Evolutionary conservation across 2,888 invertebrate genomes (phyloP), one percentile per base, ranked within the genome.

Genomic region (Stratiomys singularior): DNA sequence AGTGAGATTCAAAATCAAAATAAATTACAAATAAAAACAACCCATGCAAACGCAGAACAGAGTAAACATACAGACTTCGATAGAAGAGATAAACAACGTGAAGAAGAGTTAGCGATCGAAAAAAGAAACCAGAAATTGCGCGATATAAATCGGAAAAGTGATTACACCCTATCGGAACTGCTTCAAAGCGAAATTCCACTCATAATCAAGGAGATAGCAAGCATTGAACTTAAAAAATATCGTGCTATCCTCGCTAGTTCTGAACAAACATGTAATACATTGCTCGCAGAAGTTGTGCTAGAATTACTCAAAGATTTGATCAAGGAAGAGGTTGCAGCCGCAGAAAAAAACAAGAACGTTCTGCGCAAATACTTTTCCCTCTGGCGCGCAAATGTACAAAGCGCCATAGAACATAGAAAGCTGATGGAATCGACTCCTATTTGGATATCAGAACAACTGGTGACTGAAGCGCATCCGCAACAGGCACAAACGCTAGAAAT

Each of bases 341-440:
- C 81, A 83, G 1, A 84, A 86, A 79, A 84, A 89, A 81, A 87
- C 82, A 44, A 83, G 81, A 28, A 87, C 82, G 79, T 89, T 1
- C 80, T 85, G 60, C 81, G 83, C 18, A 86, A 86, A 46, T 89
- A 87, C 78, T 87, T 88, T 47, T 82, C 82, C 15, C 84, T 86
- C 46, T 91, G 91, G 91, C 85, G 85, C 27, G 83, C 82, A 23
- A 84, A 85, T 30, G 83, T 86, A 1, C 82, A 83, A 0, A 85
- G 84, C 52, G 87, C 87, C 78, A 87, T 86, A 80, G 82, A 87
- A 23, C 89, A 89, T 81, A 87, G 90, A 7, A 87, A 88, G 79
- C 88, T 90, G 0, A 85, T 91, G 44, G 89, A 90, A 69, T 87
- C 87, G 66, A 88, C 89, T 47, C 91, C 91, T 0, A 84, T 90